A percentile compares a stretch with the other conserved stretches of the same genome.
Evolutionary conservation across 2,888 invertebrate species (phyloP).

Genomic region (Mechanitis mazaeus): DNA sequence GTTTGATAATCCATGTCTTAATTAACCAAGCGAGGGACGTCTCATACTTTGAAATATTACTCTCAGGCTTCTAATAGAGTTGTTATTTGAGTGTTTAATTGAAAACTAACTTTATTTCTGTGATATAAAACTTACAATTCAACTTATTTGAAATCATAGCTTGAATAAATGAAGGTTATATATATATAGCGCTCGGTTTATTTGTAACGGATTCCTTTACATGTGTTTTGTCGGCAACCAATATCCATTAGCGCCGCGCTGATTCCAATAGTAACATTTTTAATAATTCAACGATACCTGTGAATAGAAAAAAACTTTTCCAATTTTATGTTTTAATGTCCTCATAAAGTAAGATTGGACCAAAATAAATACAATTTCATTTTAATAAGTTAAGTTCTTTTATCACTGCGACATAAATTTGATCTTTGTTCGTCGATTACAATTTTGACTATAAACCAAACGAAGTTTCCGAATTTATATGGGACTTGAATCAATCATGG

Average conservation of each 20-base stretch:
- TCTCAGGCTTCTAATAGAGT: constrained; percentile 26
- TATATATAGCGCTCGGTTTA: constrained; percentile 27
- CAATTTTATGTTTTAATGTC: constrained; percentile 17
- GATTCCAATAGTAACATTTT: constrained; percentile 54
- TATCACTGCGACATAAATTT: constrained; percentile 50
- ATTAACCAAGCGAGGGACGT: constrained; percentile 70
- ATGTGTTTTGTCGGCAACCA: constrained; percentile 66
- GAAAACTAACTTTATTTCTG: constrained; percentile 27
- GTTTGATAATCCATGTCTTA: constrained; percentile 76
- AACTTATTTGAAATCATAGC: constrained; percentile 24
- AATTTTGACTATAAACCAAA: constrained; percentile 51
- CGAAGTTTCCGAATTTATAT: constrained; percentile 57
- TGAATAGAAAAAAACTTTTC: constrained; percentile 13
- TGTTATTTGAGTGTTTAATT: constrained; percentile 9
- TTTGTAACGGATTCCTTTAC: constrained; percentile 60
- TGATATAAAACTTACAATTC: constrained; percentile 22
- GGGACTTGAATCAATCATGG: constrained; percentile 69
- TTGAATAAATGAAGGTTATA: constrained; percentile 22
- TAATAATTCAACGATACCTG: constrained; percentile 15
- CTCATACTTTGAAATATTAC: constrained; percentile 39
- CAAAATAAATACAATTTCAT: constrained; percentile 44
- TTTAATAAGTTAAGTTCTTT: constrained; percentile 47
- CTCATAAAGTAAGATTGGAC: constrained; percentile 20
- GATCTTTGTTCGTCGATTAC: constrained; percentile 20
- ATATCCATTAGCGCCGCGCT: constrained; percentile 65